Percentiles rank a stretch among this genome's conserved stretches.
Evolutionary conservation across 2,113 vertebrate species (phyloP).

Genomic region (Elephantulus edwardii): DNA sequence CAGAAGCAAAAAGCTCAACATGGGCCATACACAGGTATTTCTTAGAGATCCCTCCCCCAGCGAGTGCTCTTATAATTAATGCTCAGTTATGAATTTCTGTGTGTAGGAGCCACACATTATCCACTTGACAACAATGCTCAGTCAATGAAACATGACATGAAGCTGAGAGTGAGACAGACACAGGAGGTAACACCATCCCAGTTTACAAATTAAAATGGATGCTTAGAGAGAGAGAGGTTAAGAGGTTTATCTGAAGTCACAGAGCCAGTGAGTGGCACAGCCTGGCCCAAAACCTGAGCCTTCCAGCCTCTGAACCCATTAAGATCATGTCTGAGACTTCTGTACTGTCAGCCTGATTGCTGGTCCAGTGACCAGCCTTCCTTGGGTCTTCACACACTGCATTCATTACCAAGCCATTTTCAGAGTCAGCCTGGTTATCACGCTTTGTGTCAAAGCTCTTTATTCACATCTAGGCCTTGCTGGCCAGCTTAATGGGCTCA

Average conservation of each 20-base stretch:
- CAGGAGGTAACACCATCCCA: background rate
- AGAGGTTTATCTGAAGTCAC: background rate
- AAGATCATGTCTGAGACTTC: rapidly evolving
- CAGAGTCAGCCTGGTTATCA: background rate
- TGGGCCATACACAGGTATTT: background rate
- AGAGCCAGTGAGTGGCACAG: background rate
- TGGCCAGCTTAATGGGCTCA: background rate
- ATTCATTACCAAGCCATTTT: background rate
- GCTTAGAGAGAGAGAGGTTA: background rate
- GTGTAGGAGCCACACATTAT: background rate
- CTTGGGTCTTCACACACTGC: background rate
- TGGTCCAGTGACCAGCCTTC: background rate
- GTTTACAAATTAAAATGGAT: background rate
- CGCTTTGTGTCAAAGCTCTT: background rate
- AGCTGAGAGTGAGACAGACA: background rate
- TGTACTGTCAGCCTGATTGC: background rate
- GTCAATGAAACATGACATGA: background rate
- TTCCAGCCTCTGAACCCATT: background rate
- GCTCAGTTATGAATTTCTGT: background rate
- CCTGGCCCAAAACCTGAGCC: background rate
- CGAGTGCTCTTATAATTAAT: background rate
- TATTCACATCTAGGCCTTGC: background rate
- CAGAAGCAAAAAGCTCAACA: background rate
- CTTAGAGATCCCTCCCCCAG: background rate
- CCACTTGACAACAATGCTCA: background rate